These are phyloP conservation scores for Prochilodus magdalenae DNA, from an alignment of 2,113 vertebrate species.

Conservation along the genomic window DNA sequence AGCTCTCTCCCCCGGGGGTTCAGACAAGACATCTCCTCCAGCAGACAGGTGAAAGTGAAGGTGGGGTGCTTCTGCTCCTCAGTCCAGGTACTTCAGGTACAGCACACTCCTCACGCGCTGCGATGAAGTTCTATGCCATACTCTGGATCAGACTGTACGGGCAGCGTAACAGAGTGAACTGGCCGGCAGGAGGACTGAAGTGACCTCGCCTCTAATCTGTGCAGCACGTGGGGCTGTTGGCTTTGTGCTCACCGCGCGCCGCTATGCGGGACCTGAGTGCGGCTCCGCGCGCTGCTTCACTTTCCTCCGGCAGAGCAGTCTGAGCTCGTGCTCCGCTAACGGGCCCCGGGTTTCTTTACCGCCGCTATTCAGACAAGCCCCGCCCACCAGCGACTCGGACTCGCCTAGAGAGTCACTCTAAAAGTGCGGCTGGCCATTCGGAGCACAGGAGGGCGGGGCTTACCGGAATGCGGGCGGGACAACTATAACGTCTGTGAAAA, in stretches of 20 bases:
- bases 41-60: conserved; percentile 7
- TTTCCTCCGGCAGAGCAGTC: neutral
- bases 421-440: too few species aligned
- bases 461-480: neutral
- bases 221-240: conserved; percentile 44
- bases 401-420: too few species aligned
- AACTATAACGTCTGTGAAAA: neutral
- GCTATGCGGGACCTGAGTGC: neutral
- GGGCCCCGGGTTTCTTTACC: neutral
- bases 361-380: neutral
- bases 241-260: neutral
- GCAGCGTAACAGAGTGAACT: too few species aligned
- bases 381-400: neutral
- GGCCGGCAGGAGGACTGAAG: neutral
- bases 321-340: neutral
- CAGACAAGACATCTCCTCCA: conserved; percentile 79
- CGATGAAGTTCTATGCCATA: neutral
- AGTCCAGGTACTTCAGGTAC: conserved; percentile 24
- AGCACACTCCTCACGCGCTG: neutral
- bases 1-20: conserved; percentile 75
- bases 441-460: neutral
- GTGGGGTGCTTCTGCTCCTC: neutral
- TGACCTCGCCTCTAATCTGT: conserved; percentile 57
- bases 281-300: neutral
- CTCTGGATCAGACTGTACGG: neutral